These are phyloP conservation scores for Anniella stebbinsi DNA, from an alignment of 2,797 vertebrate genomes.

Conservation along the genomic window DNA sequence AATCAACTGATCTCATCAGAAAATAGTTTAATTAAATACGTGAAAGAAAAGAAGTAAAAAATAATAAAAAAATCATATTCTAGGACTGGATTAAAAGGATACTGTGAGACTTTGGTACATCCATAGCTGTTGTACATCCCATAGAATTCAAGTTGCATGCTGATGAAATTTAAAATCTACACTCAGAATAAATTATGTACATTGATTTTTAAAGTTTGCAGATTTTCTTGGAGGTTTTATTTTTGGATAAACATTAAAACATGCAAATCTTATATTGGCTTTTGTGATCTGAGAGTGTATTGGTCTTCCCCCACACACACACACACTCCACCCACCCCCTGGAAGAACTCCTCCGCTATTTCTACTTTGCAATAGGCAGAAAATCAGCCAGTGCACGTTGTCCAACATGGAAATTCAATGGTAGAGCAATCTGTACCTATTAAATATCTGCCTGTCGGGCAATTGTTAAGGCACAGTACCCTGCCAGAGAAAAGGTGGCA, in stretches of 20 bases:
- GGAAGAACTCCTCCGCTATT: background rate
- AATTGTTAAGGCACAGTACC: background rate
- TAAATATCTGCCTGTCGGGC: background rate
- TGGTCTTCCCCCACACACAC: background rate
- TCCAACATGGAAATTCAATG: background rate
- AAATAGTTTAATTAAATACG: constrained; percentile 25
- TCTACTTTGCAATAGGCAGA: background rate
- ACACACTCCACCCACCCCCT: background rate
- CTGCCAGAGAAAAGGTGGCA: background rate
- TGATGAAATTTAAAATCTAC: background rate
- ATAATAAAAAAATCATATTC: background rate
- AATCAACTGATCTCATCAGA: constrained; percentile 12
- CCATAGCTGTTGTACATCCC: background rate
- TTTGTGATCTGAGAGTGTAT: background rate
- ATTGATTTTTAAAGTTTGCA: background rate
- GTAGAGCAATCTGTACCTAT: background rate
- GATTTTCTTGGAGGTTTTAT: background rate
- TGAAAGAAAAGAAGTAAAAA: background rate
- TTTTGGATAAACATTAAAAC: background rate
- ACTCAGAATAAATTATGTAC: background rate
- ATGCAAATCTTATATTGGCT: background rate
- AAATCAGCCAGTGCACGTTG: background rate
- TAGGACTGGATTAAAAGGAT: background rate
- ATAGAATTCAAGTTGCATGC: background rate
- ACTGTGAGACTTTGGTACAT: background rate